A percentile compares a stretch with the other conserved stretches of the same genome.
Evolutionary conservation across 2,113 vertebrate species (phyloP).

Genomic region (Smithornis capensis): DNA sequence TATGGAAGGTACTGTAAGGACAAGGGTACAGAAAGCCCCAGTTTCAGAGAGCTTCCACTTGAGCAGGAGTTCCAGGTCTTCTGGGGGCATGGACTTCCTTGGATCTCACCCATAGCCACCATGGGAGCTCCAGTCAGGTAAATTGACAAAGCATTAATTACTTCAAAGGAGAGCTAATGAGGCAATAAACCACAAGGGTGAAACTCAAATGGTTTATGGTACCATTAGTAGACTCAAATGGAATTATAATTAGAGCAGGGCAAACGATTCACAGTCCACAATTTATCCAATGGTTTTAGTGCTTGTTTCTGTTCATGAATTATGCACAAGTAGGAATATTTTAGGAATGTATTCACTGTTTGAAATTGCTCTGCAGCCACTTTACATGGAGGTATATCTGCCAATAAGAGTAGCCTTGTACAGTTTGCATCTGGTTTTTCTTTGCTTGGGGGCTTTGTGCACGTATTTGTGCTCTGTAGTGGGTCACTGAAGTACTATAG

Average conservation of each 20-base stretch:
- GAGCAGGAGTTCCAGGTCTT: conserved; percentile 1
- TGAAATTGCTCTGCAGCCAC: conserved; percentile 21
- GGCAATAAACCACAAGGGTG: conserved; percentile 41
- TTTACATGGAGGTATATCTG: neutral
- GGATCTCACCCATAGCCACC: conserved; percentile 39
- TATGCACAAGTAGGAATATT: conserved; percentile 57
- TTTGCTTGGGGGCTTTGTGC: neutral
- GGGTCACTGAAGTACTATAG: neutral
- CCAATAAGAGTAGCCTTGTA: neutral
- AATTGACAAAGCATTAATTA: conserved; percentile 56
- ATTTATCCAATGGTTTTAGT: conserved; percentile 65
- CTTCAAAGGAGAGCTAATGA: conserved; percentile 53
- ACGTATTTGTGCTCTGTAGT: neutral
- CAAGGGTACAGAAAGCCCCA: neutral
- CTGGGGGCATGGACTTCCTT: neutral
- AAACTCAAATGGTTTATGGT: conserved; percentile 29
- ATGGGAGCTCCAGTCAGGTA: conserved; percentile 10
- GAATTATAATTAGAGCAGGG: conserved; percentile 59
- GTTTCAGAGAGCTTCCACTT: neutral
- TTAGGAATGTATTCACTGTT: conserved; percentile 54
- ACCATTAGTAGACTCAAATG: conserved; percentile 53
- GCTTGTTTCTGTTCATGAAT: conserved; percentile 63
- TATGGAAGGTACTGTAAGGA: neutral
- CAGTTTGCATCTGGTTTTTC: neutral
- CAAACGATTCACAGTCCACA: conserved; percentile 55